Evolutionary conservation across 2,888 invertebrate genomes (phyloP).

Genomic region (Mesorhabditis sp.): DNA sequence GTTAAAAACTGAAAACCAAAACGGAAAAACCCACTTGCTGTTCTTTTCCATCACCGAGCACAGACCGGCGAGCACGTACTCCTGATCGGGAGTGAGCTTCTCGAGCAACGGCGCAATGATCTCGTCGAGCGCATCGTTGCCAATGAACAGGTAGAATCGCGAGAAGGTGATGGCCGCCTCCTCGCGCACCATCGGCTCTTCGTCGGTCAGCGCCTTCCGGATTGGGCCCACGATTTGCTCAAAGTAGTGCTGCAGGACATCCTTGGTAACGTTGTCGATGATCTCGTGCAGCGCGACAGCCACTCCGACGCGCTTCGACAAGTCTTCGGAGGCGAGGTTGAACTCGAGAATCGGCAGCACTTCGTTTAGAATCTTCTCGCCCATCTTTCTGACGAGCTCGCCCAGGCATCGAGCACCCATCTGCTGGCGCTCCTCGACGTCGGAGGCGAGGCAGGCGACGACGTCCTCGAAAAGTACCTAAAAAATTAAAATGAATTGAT

Average conservation of each 20-base stretch:
- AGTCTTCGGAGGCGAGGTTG: slow-evolving; percentile 82
- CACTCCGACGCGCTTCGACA: slow-evolving; percentile 95
- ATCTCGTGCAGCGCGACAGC: slow-evolving; percentile 95
- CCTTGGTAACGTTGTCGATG: slow-evolving; percentile 83
- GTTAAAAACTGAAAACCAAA: background rate
- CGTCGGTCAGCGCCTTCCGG: slow-evolving; percentile 82
- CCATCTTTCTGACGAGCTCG: slow-evolving; percentile 90
- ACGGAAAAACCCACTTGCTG: slow-evolving; percentile 62
- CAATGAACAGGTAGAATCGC: slow-evolving; percentile 78
- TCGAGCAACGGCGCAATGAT: slow-evolving; percentile 87
- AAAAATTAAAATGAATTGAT: no score
- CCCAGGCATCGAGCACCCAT: slow-evolving; percentile 93
- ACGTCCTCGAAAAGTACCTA: slow-evolving; percentile 14
- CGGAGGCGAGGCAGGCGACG: slow-evolving; percentile 87
- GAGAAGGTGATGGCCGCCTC: slow-evolving; percentile 96
- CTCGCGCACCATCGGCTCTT: slow-evolving; percentile 67
- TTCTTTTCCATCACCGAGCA: slow-evolving; percentile 95
- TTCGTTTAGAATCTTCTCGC: slow-evolving; percentile 92
- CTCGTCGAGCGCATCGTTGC: slow-evolving; percentile 88
- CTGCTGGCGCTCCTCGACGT: slow-evolving; percentile 88
- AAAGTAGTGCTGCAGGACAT: slow-evolving; percentile 41
- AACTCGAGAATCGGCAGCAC: slow-evolving; percentile 94
- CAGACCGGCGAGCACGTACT: slow-evolving; percentile 88
- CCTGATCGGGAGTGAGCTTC: slow-evolving; percentile 73
- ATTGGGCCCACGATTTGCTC: slow-evolving; percentile 73